A percentile compares a stretch with the other conserved stretches of the same genome.
Evolutionary conservation across 2,888 invertebrate genomes (phyloP).

Genomic region (Meteorus colon): DNA sequence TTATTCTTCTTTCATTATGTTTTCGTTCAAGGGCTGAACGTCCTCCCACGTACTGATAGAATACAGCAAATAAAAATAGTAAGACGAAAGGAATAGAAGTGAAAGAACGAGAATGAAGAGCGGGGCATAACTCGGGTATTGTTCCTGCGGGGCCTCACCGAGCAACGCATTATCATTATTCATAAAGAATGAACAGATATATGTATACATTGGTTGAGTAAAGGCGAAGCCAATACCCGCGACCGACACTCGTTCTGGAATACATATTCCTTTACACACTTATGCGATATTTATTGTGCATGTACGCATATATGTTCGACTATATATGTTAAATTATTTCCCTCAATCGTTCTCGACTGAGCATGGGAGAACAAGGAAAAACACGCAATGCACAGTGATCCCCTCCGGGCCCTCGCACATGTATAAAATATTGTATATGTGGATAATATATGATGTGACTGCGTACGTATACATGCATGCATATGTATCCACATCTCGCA

Average conservation of each 20-base stretch:
- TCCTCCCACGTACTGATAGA: conserved; percentile 58
- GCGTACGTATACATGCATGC: too few species aligned
- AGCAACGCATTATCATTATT: conserved; percentile 65
- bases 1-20: background rate
- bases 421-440: conserved; percentile 22
- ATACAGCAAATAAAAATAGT: conserved; percentile 3
- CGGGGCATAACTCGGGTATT: conserved; percentile 65
- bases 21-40: conserved; percentile 46
- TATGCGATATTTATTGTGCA: conserved; percentile 27
- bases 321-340: conserved; percentile 42
- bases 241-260: conserved; percentile 39
- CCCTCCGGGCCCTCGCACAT: conserved; percentile 1
- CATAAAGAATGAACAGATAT: conserved; percentile 58
- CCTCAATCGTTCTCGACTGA: conserved; percentile 19
- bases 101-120: conserved; percentile 32
- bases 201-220: conserved; percentile 42
- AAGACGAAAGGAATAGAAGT: background rate
- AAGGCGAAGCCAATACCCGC: conserved; percentile 47
- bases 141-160: conserved; percentile 63
- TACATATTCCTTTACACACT: conserved; percentile 23
- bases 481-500: background rate
- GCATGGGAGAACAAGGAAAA: background rate
- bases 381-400: background rate
- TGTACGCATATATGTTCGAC: conserved; percentile 8
- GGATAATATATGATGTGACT: conserved; percentile 27